Percentiles rank a stretch among this genome's conserved stretches.
Evolutionary conservation across 2,888 invertebrate species (phyloP).

Genomic region (Phaonia tiefii): DNA sequence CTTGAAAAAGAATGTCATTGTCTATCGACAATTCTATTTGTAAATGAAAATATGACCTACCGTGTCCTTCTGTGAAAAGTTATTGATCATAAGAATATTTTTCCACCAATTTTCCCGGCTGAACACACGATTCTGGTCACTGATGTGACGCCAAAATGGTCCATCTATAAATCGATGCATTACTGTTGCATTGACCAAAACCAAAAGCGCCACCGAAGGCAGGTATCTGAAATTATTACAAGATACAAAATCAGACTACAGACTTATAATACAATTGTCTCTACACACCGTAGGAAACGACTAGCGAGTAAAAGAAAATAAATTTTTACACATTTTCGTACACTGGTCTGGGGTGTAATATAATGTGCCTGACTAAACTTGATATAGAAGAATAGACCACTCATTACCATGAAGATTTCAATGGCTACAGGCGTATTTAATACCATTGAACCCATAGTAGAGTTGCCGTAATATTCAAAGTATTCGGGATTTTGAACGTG

Average conservation of each 20-base stretch:
- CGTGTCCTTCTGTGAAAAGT: slow-evolving; percentile 74
- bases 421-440: slow-evolving; percentile 82
- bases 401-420: slow-evolving; percentile 83
- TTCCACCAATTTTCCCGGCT: slow-evolving; percentile 79
- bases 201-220: slow-evolving; percentile 73
- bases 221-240: slow-evolving; percentile 70
- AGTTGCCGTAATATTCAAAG: slow-evolving; percentile 72
- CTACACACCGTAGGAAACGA: slow-evolving; percentile 72
- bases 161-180: slow-evolving; percentile 79
- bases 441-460: slow-evolving; percentile 72
- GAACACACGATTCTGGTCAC: slow-evolving; percentile 75
- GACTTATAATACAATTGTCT: background rate
- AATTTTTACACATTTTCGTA: slow-evolving; percentile 64
- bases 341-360: slow-evolving; percentile 65
- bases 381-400: slow-evolving; percentile 81
- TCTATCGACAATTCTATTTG: background rate
- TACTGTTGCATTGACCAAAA: slow-evolving; percentile 76
- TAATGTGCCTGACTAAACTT: slow-evolving; percentile 71
- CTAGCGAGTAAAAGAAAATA: slow-evolving; percentile 71
- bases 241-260: background rate
- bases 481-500: slow-evolving; percentile 74
- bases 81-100: slow-evolving; percentile 79
- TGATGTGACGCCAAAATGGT: slow-evolving; percentile 79
- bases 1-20: slow-evolving; percentile 57
- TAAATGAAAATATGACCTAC: slow-evolving; percentile 62